These are phyloP conservation scores for Andrena marginata DNA, from an alignment of 2,888 invertebrate genomes.

Conservation along the genomic window DNA sequence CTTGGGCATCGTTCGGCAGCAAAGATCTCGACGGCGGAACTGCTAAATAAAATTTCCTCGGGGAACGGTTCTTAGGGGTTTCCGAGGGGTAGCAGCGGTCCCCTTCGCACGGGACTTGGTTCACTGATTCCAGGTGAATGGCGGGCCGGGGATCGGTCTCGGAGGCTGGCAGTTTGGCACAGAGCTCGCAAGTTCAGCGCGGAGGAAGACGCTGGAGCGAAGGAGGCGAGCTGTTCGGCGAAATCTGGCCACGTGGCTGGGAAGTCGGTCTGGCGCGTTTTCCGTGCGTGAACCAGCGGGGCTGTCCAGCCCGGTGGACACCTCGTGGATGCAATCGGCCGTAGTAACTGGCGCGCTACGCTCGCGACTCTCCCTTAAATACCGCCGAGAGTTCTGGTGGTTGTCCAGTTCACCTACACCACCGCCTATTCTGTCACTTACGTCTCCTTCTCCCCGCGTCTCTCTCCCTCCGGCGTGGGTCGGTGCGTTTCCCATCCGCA, in stretches of 20 bases:
- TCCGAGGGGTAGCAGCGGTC: no score
- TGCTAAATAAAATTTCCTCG: background rate
- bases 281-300: conserved; percentile 5
- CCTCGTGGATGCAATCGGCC: conserved; percentile 67
- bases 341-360: conserved; percentile 79
- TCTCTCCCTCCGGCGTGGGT: conserved; percentile 39
- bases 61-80: no score
- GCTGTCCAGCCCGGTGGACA: conserved; percentile 17
- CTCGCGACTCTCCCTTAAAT: conserved; percentile 81
- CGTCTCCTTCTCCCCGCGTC: conserved; percentile 51
- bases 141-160: no score
- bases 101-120: no score
- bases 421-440: conserved; percentile 71
- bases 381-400: conserved; percentile 73
- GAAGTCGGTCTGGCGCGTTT: conserved; percentile 39
- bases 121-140: no score
- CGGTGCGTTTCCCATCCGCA: conserved; percentile 61
- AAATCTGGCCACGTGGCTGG: conserved; percentile 39
- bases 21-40: background rate
- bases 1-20: background rate
- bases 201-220: background rate
- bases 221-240: background rate
- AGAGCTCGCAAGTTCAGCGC: no score
- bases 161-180: no score
- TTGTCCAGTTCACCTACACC: conserved; percentile 79